phyloP scores from a whole-genome alignment of 2,888 invertebrate species.

The Watsonalla cultraria region DNA sequence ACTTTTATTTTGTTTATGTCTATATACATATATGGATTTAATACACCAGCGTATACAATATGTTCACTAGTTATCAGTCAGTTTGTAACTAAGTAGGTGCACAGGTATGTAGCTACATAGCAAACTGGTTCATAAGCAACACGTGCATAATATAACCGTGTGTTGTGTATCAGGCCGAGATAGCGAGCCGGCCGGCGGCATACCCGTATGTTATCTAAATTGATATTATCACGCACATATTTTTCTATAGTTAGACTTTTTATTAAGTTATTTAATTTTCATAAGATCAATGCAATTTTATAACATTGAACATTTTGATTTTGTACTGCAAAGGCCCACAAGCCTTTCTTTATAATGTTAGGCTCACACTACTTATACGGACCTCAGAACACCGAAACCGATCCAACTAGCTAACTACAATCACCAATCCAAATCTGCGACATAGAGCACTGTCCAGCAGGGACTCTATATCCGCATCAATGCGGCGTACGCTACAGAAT shows the following conservation, averaged over 20 bases:
- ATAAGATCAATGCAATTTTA: neutral
- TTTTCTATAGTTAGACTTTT: slow-evolving; percentile 11
- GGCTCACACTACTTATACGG: neutral
- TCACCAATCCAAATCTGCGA: neutral
- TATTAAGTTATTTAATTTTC: slow-evolving; percentile 5
- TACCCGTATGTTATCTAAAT: slow-evolving; percentile 15
- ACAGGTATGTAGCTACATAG: neutral
- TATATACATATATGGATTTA: too few species aligned
- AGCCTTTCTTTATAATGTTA: too few species aligned
- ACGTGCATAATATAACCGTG: neutral
- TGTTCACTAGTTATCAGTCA: neutral
- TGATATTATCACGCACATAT: slow-evolving; percentile 20
- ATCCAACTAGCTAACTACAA: too few species aligned
- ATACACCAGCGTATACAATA: too few species aligned
- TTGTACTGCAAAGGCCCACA: too few species aligned
- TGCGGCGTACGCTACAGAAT: neutral
- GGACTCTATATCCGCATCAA: neutral
- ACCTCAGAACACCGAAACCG: neutral
- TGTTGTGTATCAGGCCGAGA: slow-evolving; percentile 15
- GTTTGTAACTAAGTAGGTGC: neutral
- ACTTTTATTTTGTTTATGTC: too few species aligned
- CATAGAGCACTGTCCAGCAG: neutral
- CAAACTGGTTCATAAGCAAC: neutral
- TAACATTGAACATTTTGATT: too few species aligned
- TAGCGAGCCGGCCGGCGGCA: slow-evolving; percentile 6